These are phyloP conservation scores for Armadillidium nasatum DNA, from an alignment of 1,140 invertebrate genomes.

Conservation along the genomic window DNA sequence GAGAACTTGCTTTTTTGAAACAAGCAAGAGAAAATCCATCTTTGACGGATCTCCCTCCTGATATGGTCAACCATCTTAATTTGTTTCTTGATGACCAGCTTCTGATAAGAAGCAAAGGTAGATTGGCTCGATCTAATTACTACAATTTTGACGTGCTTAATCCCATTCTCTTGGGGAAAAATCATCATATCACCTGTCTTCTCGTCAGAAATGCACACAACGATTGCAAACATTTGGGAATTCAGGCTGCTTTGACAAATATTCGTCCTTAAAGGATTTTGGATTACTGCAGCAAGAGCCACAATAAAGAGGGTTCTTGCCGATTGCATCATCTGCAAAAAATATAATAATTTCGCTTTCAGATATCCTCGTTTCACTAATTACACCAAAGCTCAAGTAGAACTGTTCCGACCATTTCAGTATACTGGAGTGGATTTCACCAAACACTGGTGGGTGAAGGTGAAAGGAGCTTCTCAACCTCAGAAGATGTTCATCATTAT, in stretches of 20 bases:
- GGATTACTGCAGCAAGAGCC: background rate
- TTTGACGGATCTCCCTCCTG: too few species aligned
- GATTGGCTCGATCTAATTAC: background rate
- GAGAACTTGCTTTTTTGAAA: background rate
- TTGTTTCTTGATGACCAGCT: conserved; percentile 1
- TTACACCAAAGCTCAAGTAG: background rate
- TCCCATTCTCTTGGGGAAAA: conserved; percentile 10
- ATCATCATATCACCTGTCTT: background rate
- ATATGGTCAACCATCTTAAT: background rate
- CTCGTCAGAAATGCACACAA: conserved; percentile 12
- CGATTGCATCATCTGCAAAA: conserved; percentile 6
- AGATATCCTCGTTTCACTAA: conserved; percentile 14
- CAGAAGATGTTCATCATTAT: conserved; percentile 25
- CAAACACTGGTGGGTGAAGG: conserved; percentile 4
- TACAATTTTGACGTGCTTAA: background rate
- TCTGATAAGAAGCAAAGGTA: background rate
- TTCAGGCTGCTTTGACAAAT: too few species aligned
- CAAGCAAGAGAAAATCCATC: too few species aligned
- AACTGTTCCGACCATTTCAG: conserved; percentile 14
- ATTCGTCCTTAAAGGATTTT: conserved; percentile 11
- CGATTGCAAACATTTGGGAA: background rate
- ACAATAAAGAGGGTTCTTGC: background rate
- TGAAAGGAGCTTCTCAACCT: background rate
- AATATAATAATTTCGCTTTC: conserved; percentile 13
- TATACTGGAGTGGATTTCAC: conserved; percentile 18